Evolutionary conservation across 2,113 vertebrate genomes (phyloP).

Genomic region (Murina feae): DNA sequence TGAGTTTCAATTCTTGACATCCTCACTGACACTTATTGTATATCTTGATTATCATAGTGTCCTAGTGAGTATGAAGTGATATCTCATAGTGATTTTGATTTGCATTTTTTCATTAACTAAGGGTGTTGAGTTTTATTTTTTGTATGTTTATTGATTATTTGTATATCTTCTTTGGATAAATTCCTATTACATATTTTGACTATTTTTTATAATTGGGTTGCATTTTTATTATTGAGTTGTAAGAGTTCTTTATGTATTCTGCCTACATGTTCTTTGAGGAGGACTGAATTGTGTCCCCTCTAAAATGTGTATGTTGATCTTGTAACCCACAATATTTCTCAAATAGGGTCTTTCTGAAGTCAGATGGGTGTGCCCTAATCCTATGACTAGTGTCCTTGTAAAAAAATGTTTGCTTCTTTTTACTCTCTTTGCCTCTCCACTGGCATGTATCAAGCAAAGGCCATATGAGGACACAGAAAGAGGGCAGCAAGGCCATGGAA

Average conservation of each 20-base stretch:
- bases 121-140: neutral
- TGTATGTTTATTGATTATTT: neutral
- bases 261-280: neutral
- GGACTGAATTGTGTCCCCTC: neutral
- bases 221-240: neutral
- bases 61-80: neutral
- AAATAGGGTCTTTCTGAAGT: neutral
- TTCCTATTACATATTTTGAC: neutral
- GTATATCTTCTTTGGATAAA: neutral
- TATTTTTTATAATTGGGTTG: neutral
- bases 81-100: neutral
- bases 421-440: neutral
- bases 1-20: neutral
- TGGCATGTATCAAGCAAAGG: neutral
- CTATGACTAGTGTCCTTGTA: neutral
- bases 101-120: neutral
- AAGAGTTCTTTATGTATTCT: neutral
- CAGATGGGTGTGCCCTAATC: neutral
- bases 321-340: neutral
- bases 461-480: neutral
- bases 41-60: neutral
- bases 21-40: neutral
- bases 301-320: neutral
- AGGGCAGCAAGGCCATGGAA: neutral
- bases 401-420: neutral